Evolutionary conservation across 2,113 vertebrate genomes (phyloP).

Genomic region (Xerus inauris): DNA sequence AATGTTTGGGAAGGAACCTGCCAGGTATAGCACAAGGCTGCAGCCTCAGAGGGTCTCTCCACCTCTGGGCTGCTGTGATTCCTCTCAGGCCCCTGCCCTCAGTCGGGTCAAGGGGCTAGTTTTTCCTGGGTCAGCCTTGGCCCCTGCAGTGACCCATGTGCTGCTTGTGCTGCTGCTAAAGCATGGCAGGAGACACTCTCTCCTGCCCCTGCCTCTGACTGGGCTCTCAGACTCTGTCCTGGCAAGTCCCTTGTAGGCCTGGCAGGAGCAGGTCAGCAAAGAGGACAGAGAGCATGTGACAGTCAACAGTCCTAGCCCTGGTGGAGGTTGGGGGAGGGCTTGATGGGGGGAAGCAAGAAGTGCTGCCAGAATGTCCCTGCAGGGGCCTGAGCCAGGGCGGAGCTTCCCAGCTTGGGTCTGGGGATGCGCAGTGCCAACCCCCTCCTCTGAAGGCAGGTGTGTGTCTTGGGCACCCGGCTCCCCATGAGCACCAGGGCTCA

Average conservation of each 20-base stretch:
- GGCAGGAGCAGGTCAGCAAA: not conserved
- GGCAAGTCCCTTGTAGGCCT: not conserved
- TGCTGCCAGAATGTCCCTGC: not conserved
- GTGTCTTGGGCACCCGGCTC: not conserved
- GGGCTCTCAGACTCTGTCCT: not conserved
- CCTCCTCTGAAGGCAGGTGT: not conserved
- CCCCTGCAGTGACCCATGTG: not conserved
- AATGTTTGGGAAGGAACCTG: not conserved
- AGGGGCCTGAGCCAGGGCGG: not conserved
- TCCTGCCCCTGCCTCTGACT: not conserved
- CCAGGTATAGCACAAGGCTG: accelerated
- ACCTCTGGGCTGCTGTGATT: not conserved
- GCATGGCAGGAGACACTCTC: accelerated
- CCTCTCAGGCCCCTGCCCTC: not conserved
- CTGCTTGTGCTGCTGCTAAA: not conserved
- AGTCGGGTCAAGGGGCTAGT: not conserved
- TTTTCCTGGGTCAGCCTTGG: not conserved
- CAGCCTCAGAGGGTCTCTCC: not conserved
- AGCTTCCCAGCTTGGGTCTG: not conserved
- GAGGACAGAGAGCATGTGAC: not conserved
- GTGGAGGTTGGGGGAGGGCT: not conserved
- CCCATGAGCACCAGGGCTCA: not conserved
- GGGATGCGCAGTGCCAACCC: not conserved
- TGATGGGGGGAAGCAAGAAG: not conserved
- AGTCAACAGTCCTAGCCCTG: not conserved